Conservation (phyloP, 2,113 vertebrate species). For the Dunckerocampus dactyliophorus region DNA sequence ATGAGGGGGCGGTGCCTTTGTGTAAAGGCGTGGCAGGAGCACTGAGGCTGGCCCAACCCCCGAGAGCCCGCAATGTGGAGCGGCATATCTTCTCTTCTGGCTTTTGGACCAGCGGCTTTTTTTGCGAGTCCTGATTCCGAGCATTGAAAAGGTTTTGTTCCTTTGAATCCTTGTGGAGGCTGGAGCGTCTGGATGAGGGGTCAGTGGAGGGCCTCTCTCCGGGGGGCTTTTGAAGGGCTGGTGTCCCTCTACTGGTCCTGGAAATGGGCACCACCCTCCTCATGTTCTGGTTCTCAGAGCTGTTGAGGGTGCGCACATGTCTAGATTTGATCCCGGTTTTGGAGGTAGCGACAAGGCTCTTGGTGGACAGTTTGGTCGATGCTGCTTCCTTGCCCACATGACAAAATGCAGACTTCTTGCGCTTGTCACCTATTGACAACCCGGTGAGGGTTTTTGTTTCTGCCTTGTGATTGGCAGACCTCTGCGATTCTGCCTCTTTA, state of each 20-base stretch:
- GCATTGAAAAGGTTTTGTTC: constrained; percentile 44
- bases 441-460: background rate
- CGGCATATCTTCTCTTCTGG: constrained; percentile 81
- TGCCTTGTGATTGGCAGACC: background rate
- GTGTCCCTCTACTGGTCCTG: constrained; percentile 48
- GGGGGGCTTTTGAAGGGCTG: constrained; percentile 37
- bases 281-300: constrained; percentile 79
- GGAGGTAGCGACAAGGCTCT: constrained; percentile 11
- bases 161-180: constrained; percentile 32
- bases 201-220: constrained; percentile 16
- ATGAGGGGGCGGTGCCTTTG: constrained; percentile 39
- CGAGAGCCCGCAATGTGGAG: constrained; percentile 57
- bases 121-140: constrained; percentile 42
- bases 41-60: constrained; percentile 31
- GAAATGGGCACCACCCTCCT: constrained; percentile 84
- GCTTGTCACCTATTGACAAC: background rate
- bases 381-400: background rate
- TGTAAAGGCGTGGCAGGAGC: constrained; percentile 38
- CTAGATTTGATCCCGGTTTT: constrained; percentile 59
- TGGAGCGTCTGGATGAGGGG: constrained; percentile 18
- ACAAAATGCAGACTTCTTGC: background rate
- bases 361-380: constrained; percentile 10
- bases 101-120: constrained; percentile 62
- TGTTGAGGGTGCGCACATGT: constrained; percentile 73
- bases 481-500: background rate